Conservation (phyloP, 1,140 invertebrate species). For the Cydia pomonella region DNA sequence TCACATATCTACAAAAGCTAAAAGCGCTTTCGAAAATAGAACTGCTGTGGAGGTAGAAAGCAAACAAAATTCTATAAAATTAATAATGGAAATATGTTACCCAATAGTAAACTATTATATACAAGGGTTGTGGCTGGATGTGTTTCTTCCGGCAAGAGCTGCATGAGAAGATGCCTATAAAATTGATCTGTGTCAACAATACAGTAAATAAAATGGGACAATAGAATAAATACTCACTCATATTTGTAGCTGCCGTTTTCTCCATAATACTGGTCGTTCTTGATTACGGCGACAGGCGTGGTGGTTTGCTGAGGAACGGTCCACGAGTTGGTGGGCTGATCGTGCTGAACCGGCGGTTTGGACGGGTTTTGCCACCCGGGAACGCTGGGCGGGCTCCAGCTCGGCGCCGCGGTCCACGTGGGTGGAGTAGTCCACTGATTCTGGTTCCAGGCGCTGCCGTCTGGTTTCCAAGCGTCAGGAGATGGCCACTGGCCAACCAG, state of each 20-base stretch:
- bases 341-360: slow-evolving; percentile 25
- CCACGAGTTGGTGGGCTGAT: slow-evolving; percentile 36
- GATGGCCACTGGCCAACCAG: slow-evolving; percentile 24
- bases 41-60: no score
- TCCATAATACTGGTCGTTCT: slow-evolving; percentile 79
- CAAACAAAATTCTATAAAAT: no score
- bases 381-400: slow-evolving; percentile 42
- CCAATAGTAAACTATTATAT: no score
- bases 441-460: slow-evolving; percentile 45
- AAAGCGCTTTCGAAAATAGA: not conserved
- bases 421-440: slow-evolving; percentile 50
- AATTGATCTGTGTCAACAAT: slow-evolving; percentile 24
- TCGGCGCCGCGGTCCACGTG: slow-evolving; percentile 46
- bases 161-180: not conserved
- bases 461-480: slow-evolving; percentile 43
- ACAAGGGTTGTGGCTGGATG: no score
- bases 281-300: slow-evolving; percentile 77
- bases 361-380: slow-evolving; percentile 5
- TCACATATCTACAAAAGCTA: not conserved
- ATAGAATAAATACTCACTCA: slow-evolving; percentile 69
- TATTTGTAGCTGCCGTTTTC: slow-evolving; percentile 82
- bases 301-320: slow-evolving; percentile 46
- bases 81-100: no score
- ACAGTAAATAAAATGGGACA: not conserved
- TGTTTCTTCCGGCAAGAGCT: no score